These are phyloP conservation scores for Acholoe squamosa DNA, from an alignment of 2,888 invertebrate species.

Conservation along the genomic window DNA sequence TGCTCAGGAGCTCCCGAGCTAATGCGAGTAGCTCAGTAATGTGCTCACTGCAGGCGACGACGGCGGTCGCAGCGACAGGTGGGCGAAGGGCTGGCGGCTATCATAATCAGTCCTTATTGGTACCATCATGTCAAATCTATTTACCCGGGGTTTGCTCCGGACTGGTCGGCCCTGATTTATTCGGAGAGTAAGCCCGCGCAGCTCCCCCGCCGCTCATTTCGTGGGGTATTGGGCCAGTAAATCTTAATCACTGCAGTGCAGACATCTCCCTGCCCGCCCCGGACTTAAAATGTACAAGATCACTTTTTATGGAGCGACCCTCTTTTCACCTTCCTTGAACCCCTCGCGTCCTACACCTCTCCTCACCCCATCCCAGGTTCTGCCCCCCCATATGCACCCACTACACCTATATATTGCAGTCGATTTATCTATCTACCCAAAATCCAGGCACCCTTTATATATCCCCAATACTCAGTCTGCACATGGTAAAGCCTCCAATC, in stretches of 20 bases:
- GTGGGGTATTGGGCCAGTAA: conserved; percentile 55
- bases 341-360: not conserved
- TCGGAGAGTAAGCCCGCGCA: not conserved
- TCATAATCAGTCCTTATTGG: conserved; percentile 60
- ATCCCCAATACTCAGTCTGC: not conserved
- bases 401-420: not conserved
- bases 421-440: too few relatives aligned
- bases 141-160: conserved; percentile 18
- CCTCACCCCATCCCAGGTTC: conserved; percentile 3
- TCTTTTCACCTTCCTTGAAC: not conserved
- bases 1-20: not conserved
- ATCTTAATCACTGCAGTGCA: conserved; percentile 41
- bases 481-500: not conserved
- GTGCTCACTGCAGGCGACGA: not conserved
- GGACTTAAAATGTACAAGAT: conserved; percentile 58
- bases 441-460: too few relatives aligned
- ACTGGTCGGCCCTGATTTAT: conserved; percentile 56
- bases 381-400: not conserved
- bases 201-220: conserved; percentile 53
- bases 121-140: conserved; percentile 50
- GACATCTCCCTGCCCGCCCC: conserved; percentile 40
- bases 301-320: conserved; percentile 56
- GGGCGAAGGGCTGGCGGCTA: conserved; percentile 16
- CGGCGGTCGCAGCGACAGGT: conserved; percentile 35
- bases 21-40: conserved; percentile 39